phyloP scores from a whole-genome alignment of 2,888 invertebrate genomes.

The Aphrophora alni region DNA sequence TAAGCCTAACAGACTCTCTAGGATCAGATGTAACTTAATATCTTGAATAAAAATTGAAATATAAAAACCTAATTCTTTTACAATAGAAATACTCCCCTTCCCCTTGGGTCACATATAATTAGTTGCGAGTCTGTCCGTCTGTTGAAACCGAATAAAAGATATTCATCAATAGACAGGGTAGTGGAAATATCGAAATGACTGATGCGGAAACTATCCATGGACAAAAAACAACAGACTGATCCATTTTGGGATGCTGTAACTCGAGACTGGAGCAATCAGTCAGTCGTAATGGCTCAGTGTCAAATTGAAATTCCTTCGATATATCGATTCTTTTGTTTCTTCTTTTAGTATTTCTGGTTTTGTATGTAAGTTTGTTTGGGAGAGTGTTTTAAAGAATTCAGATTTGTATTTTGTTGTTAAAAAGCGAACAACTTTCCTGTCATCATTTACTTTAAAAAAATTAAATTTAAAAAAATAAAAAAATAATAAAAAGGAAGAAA shows the following conservation, averaged over 20 bases:
- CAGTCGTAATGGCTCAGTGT: neutral
- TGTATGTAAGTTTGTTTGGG: no score
- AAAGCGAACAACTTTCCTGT: no score
- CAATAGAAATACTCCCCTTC: neutral
- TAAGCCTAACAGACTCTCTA: no score
- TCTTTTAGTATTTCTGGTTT: no score
- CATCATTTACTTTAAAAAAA: no score
- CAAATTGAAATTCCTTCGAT: neutral
- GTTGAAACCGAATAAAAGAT: neutral
- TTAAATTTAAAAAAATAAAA: no score
- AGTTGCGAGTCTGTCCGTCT: neutral
- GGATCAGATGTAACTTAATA: no score
- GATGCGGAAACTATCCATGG: neutral
- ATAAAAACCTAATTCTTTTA: neutral
- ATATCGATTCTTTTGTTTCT: no score
- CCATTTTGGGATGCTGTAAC: neutral
- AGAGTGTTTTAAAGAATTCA: no score
- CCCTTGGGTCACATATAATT: neutral
- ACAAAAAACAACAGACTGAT: neutral
- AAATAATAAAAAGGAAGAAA: no score
- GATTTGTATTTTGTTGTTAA: no score
- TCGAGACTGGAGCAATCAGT: neutral
- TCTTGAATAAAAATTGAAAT: no score
- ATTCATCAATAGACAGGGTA: neutral
- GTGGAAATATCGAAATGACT: constrained; percentile 6